Percentiles rank a stretch among this genome's conserved stretches.
Conservation (phyloP, 1,140 invertebrate species). For the Oscheius sp. region DNA sequence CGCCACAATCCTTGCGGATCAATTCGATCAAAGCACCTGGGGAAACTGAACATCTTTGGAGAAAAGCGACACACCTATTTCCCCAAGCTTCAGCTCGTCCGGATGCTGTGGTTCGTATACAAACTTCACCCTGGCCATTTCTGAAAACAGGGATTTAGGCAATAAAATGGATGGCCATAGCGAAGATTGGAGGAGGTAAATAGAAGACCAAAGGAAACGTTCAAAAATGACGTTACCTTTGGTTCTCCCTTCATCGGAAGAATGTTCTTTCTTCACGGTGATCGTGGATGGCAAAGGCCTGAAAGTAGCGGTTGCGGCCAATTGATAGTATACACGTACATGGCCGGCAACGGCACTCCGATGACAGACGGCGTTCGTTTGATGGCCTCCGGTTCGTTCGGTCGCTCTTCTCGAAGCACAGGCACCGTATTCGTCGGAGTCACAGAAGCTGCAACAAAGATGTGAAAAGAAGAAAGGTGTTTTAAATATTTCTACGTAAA, state of each 20-base stretch:
- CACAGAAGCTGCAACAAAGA: neutral
- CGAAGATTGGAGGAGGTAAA: too few relatives aligned
- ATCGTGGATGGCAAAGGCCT: too few relatives aligned
- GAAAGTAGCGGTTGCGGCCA: too few relatives aligned
- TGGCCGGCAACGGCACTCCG: neutral
- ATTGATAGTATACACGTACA: too few relatives aligned
- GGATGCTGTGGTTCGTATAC: slow-evolving; percentile 22
- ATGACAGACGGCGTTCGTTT: neutral
- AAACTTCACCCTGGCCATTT: slow-evolving; percentile 27
- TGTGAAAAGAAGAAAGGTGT: too few relatives aligned
- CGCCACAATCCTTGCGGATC: slow-evolving; percentile 73
- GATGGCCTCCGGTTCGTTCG: neutral
- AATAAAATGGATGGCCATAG: too few relatives aligned
- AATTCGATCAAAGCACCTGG: slow-evolving; percentile 8
- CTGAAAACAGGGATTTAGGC: too few relatives aligned
- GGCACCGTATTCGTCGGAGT: neutral
- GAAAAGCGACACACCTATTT: neutral
- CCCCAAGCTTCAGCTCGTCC: slow-evolving; percentile 8
- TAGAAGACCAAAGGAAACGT: too few relatives aligned
- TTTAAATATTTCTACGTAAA: too few relatives aligned
- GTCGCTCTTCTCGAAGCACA: neutral
- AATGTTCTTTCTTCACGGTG: too few relatives aligned
- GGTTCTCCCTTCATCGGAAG: too few relatives aligned
- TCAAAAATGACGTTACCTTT: too few relatives aligned
- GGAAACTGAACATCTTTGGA: neutral